phyloP scores from a whole-genome alignment of 2,888 invertebrate genomes.

The Meteorus cinctellus region DNA sequence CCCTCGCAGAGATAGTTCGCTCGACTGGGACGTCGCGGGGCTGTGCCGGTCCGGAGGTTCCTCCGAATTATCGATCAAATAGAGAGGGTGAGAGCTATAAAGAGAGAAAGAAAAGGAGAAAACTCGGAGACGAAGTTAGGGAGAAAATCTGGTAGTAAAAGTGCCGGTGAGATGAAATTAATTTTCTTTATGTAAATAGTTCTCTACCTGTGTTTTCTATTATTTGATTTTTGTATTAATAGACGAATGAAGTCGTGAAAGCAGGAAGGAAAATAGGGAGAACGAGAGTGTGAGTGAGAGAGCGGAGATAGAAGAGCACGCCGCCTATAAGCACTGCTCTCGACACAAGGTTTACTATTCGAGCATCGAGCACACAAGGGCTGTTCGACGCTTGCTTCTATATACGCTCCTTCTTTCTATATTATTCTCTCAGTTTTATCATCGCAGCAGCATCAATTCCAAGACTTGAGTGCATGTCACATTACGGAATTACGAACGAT shows the following conservation, averaged over 20 bases:
- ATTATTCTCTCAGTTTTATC: slow-evolving; percentile 31
- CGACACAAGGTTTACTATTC: slow-evolving; percentile 23
- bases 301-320: neutral
- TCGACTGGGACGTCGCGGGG: slow-evolving; percentile 46
- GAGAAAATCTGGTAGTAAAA: slow-evolving; percentile 27
- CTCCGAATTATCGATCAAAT: slow-evolving; percentile 66
- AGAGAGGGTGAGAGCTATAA: slow-evolving; percentile 42
- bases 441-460: slow-evolving; percentile 21
- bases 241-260: neutral
- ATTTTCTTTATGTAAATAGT: neutral
- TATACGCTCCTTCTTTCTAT: slow-evolving; percentile 26
- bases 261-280: neutral
- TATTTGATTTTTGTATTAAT: neutral
- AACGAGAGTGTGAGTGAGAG: slow-evolving; percentile 21
- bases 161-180: slow-evolving; percentile 5
- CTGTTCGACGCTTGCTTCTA: slow-evolving; percentile 14
- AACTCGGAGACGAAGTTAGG: slow-evolving; percentile 28
- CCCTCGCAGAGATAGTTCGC: slow-evolving; percentile 41
- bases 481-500: slow-evolving; percentile 60
- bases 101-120: neutral
- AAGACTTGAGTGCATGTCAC: slow-evolving; percentile 58
- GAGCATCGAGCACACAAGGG: slow-evolving; percentile 17
- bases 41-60: slow-evolving; percentile 56
- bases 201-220: neutral
- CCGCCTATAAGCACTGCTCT: slow-evolving; percentile 12